These are phyloP conservation scores for Chloropsis hardwickii DNA, from an alignment of 2,113 vertebrate species.

Conservation along the genomic window DNA sequence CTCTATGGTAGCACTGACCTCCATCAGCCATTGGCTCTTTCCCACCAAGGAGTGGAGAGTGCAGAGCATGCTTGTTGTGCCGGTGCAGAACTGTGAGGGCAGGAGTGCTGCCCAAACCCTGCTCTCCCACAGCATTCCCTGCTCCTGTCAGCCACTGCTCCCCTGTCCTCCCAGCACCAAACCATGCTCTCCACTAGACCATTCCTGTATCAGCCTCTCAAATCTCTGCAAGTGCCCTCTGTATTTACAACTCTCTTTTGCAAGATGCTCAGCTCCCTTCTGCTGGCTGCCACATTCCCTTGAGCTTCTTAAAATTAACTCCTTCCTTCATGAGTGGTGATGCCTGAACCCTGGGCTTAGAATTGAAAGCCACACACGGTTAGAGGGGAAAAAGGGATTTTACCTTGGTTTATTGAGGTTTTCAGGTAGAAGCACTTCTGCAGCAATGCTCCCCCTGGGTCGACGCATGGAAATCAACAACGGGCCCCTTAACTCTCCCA, in stretches of 20 bases:
- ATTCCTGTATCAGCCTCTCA: neutral
- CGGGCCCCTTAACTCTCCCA: too few relatives aligned
- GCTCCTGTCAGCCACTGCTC: neutral
- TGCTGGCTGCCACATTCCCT: neutral
- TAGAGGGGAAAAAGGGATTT: too few relatives aligned
- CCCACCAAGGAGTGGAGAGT: neutral
- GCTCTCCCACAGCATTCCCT: neutral
- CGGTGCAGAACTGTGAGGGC: neutral
- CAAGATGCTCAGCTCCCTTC: neutral
- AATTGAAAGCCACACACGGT: too few relatives aligned
- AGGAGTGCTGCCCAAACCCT: neutral
- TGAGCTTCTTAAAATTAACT: neutral
- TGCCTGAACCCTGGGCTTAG: too few relatives aligned
- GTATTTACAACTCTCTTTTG: neutral
- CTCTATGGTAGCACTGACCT: neutral
- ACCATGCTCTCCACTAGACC: neutral
- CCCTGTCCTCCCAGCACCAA: neutral
- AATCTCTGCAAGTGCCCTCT: neutral
- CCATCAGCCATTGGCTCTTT: neutral
- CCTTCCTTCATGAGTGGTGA: neutral
- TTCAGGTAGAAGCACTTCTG: too few relatives aligned
- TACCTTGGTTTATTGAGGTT: too few relatives aligned
- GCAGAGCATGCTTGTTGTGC: neutral
- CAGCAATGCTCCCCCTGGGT: too few relatives aligned
- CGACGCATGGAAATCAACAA: too few relatives aligned